Conservation (phyloP, 2,113 vertebrate genomes). For the Turdus rufiventris region DNA sequence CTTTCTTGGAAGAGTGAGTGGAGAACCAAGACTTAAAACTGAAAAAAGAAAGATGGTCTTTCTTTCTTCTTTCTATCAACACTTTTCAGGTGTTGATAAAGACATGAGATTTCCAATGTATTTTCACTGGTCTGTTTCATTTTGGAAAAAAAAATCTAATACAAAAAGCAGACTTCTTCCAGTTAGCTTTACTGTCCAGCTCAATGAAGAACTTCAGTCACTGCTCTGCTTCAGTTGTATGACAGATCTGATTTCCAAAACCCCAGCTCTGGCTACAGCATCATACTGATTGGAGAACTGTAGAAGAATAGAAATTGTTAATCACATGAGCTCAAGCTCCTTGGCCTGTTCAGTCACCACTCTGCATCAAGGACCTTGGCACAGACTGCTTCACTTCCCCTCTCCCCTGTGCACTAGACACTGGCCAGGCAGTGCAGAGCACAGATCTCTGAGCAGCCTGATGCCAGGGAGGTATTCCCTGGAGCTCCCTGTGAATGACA, state of each 20-base stretch:
- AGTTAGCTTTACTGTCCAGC: background rate
- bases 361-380: background rate
- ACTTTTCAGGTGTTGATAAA: background rate
- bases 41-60: background rate
- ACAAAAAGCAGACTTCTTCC: background rate
- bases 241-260: background rate
- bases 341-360: background rate
- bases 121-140: background rate
- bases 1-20: background rate
- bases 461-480: rapidly evolving
- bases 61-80: no score
- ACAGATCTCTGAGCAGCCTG: background rate
- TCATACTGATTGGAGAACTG: background rate
- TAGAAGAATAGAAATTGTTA: background rate
- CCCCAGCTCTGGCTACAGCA: background rate
- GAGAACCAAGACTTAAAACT: background rate
- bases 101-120: background rate
- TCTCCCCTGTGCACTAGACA: background rate
- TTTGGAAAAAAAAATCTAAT: background rate
- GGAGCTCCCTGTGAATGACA: background rate
- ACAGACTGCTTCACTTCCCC: background rate
- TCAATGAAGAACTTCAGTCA: background rate
- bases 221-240: background rate
- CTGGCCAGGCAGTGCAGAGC: background rate
- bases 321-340: background rate